Evolutionary conservation across 2,888 invertebrate genomes (phyloP), one percentile per base, ranked within the genome.

Genomic region (Leptinotarsa haldemani): DNA sequence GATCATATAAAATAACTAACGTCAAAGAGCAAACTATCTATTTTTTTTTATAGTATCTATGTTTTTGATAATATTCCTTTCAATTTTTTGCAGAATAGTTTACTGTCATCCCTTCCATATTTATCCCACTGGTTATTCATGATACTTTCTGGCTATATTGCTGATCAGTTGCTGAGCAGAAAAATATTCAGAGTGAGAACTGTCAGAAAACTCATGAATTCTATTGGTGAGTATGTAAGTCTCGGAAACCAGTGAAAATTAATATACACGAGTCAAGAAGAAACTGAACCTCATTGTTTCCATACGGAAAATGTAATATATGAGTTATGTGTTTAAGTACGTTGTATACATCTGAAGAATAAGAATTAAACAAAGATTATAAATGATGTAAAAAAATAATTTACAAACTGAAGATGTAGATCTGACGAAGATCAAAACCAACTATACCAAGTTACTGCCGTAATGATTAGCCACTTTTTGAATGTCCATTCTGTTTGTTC

Each of bases 31-130:
- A 9, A 12, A 40, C 9, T 40, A 40, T 9, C 9, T 48, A 48
- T 48, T 5, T 48, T 5, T 48, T 12, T 47, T 12, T 47, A 47
- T 25, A 47, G 1, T 47, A 47, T 47, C 7, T 48, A 16, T 48
- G 2, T 48, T 3, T 48, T 16, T 50, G 5, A 16, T 16, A 5
- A 48, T 1, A 2, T 20, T 20, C 20, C 3, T 53, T 13, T 0
- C 0, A 20, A 12, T 53, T 68, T 16, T 70, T 89, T 88, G 9
- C 85, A 92, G 90, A 94, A 93, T 81, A 93, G 93, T 3, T 80
- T 92, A 5, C 84, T 94, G 0, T 94, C 94, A 0, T 91, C 93
- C 0, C 83, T 94, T 46, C 94, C 94, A 0, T 95, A 95, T 84
- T 86, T 94, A 25, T 90, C 90, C 0, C 93, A 94, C 89, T 94